Percentiles rank a stretch among this genome's conserved stretches.
Conservation (phyloP, 2,113 vertebrate genomes). For the Ammodytes dubius region DNA sequence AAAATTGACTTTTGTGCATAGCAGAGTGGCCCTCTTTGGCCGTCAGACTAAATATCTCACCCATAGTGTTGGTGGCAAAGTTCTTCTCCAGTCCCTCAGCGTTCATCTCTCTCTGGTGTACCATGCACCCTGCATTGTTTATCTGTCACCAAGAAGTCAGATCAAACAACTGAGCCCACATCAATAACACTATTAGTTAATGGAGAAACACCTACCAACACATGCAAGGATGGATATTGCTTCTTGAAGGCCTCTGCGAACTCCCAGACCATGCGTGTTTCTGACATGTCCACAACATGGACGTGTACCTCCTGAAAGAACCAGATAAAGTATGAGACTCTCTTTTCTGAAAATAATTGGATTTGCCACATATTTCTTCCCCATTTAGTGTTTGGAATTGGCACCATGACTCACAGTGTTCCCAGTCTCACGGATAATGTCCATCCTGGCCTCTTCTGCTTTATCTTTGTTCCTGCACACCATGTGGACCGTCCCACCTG, state of each 20-base stretch:
- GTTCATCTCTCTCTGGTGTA: slow-evolving; percentile 78
- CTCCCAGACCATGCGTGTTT: slow-evolving; percentile 79
- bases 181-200: background rate
- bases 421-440: slow-evolving; percentile 76
- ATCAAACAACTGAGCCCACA: background rate
- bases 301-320: slow-evolving; percentile 78
- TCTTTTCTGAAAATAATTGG: background rate
- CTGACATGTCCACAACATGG: slow-evolving; percentile 82
- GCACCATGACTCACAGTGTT: slow-evolving; percentile 71
- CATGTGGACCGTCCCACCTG: slow-evolving; percentile 84
- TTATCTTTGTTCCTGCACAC: slow-evolving; percentile 83
- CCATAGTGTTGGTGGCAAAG: slow-evolving; percentile 85
- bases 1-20: background rate
- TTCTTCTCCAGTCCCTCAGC: slow-evolving; percentile 81
- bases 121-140: slow-evolving; percentile 85
- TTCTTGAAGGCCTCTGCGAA: slow-evolving; percentile 83
- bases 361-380: background rate
- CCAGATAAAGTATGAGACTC: background rate
- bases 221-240: slow-evolving; percentile 78
- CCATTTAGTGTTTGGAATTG: background rate
- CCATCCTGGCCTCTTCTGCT: slow-evolving; percentile 80
- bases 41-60: slow-evolving; percentile 60
- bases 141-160: slow-evolving; percentile 65
- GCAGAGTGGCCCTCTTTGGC: background rate
- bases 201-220: slow-evolving; percentile 72